Conservation (phyloP, 2,113 vertebrate genomes). For the Theristicus caerulescens region DNA sequence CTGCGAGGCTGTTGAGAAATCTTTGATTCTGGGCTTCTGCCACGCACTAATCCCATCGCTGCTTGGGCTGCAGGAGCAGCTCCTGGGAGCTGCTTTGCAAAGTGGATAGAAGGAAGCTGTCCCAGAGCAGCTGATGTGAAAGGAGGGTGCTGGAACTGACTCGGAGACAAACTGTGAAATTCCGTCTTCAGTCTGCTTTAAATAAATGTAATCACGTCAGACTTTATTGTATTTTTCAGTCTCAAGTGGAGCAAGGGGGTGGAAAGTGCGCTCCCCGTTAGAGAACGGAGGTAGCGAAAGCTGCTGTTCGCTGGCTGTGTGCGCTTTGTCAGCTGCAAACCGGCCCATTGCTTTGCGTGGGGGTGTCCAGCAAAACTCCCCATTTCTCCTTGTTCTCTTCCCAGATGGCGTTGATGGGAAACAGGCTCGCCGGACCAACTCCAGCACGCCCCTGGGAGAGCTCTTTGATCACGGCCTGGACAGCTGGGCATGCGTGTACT, state of each 20-base stretch:
- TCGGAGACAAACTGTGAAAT: neutral
- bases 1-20: fast-evolving
- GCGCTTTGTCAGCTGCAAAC: neutral
- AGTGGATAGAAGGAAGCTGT: neutral
- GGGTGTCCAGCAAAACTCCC: neutral
- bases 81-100: neutral
- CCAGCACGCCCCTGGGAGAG: constrained; percentile 94
- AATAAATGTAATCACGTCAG: neutral
- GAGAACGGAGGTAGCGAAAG: neutral
- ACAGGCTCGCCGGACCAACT: constrained; percentile 94
- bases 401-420: constrained; percentile 96
- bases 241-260: neutral
- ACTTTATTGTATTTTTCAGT: neutral
- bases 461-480: constrained; percentile 98
- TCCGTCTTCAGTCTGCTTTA: neutral
- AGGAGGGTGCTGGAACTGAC: neutral
- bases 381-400: neutral
- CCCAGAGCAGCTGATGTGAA: neutral
- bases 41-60: too few relatives aligned
- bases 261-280: fast-evolving
- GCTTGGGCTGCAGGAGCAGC: neutral
- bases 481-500: constrained; percentile 97
- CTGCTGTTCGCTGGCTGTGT: fast-evolving
- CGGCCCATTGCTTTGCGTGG: fast-evolving
- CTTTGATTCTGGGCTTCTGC: neutral